A percentile compares a stretch with the other conserved stretches of the same genome.
These are phyloP conservation scores for Leptopilina myrica DNA, from an alignment of 2,888 invertebrate genomes.

Conservation along the genomic window DNA sequence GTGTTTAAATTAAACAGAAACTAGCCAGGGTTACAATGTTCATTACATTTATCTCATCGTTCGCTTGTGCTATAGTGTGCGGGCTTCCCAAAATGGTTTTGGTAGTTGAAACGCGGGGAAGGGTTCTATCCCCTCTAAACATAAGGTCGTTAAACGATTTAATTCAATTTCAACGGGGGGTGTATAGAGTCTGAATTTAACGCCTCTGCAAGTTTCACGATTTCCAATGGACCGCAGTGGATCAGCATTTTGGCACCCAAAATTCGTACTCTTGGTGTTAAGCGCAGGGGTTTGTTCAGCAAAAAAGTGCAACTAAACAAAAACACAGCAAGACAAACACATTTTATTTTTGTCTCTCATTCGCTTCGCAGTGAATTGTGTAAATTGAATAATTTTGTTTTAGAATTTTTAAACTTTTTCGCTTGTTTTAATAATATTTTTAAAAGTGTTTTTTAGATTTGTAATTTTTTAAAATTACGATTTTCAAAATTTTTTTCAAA, in stretches of 20 bases:
- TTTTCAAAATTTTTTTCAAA: too few species aligned
- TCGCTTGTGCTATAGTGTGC: conserved; percentile 52
- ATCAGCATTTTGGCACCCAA: conserved; percentile 52
- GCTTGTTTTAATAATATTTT: too few species aligned
- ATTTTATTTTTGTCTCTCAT: not conserved
- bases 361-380: too few species aligned
- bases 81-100: conserved; percentile 63
- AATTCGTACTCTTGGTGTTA: conserved; percentile 13
- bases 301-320: conserved; percentile 33
- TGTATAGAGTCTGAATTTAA: conserved; percentile 67
- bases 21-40: conserved; percentile 69
- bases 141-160: conserved; percentile 75
- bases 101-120: conserved; percentile 49
- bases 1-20: conserved; percentile 61
- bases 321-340: conserved; percentile 2
- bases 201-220: conserved; percentile 68
- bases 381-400: too few species aligned
- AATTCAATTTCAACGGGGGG: conserved; percentile 70
- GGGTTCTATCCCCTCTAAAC: conserved; percentile 60
- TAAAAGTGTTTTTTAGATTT: too few species aligned
- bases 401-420: too few species aligned
- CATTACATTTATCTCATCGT: conserved; percentile 72
- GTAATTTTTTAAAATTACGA: too few species aligned
- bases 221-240: conserved; percentile 57
- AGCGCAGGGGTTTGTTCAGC: conserved; percentile 11